Conservation (phyloP, 2,797 vertebrate species). For the Petrocephalus schoutedeni region DNA sequence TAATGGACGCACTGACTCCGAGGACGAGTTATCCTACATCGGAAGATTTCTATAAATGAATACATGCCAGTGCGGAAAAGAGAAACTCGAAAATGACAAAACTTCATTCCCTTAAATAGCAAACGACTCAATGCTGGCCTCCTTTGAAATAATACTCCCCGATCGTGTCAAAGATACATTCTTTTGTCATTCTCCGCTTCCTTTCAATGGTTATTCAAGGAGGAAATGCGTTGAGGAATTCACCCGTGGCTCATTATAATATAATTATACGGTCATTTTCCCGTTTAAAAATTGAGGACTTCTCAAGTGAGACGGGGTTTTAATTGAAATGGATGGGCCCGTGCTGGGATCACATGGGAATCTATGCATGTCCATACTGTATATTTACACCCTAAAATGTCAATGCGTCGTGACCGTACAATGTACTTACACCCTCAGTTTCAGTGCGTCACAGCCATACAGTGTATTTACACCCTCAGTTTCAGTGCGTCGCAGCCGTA, state of each 20-base stretch:
- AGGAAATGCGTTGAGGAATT: constrained; percentile 25
- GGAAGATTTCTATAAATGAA: constrained; percentile 57
- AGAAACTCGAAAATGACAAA: constrained; percentile 35
- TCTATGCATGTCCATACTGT: not conserved
- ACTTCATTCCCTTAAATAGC: constrained; percentile 50
- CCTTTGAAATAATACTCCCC: constrained; percentile 42
- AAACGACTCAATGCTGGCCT: constrained; percentile 46
- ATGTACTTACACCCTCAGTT: not conserved
- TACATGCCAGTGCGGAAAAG: constrained; percentile 37
- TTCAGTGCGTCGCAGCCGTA: not conserved
- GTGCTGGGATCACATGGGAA: not conserved
- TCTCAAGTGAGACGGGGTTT: constrained; percentile 14
- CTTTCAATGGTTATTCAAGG: constrained; percentile 21
- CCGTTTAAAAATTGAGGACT: constrained; percentile 23
- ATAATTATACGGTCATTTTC: constrained; percentile 36
- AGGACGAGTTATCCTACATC: constrained; percentile 54
- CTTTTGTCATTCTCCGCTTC: constrained; percentile 15
- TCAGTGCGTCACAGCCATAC: not conserved
- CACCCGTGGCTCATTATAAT: constrained; percentile 25
- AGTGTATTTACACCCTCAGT: not conserved
- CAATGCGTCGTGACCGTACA: not conserved
- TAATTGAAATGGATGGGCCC: constrained; percentile 17
- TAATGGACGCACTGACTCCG: constrained; percentile 57
- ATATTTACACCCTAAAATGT: not conserved
- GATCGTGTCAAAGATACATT: constrained; percentile 43